Conservation (phyloP, 2,888 invertebrate species). For the Cephus runcator region DNA sequence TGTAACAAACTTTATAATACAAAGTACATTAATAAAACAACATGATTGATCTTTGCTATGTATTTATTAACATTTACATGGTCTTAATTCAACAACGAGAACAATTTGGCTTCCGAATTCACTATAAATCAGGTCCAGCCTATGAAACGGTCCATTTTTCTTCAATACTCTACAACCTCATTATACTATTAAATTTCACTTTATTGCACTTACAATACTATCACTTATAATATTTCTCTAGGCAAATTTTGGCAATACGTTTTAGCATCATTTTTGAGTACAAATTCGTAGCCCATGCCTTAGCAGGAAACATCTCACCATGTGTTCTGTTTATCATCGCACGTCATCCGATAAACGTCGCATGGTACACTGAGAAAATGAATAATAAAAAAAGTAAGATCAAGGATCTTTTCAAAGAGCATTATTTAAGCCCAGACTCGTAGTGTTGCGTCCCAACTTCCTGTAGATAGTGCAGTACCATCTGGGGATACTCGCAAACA, state of each 20-base stretch:
- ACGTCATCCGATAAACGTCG: neutral
- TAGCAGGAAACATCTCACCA: neutral
- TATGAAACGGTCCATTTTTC: conserved; percentile 19
- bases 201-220: neutral
- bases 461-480: conserved; percentile 96
- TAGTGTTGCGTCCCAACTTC: conserved; percentile 95
- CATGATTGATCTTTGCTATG: conserved; percentile 7
- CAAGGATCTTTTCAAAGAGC: neutral
- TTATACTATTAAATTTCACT: neutral
- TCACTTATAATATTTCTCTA: neutral
- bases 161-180: neutral
- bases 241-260: neutral
- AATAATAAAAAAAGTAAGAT: neutral
- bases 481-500: conserved; percentile 95
- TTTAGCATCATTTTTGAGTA: neutral
- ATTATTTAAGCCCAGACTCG: conserved; percentile 71
- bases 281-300: neutral
- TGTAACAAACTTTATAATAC: conserved; percentile 22
- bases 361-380: neutral
- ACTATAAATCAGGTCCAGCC: conserved; percentile 51
- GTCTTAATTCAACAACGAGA: conserved; percentile 18
- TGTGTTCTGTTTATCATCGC: neutral
- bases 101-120: conserved; percentile 31
- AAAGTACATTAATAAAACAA: conserved; percentile 15
- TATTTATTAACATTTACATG: neutral